These are phyloP conservation scores for Babyrousa celebensis DNA, from an alignment of 2,797 vertebrate species.

Conservation along the genomic window DNA sequence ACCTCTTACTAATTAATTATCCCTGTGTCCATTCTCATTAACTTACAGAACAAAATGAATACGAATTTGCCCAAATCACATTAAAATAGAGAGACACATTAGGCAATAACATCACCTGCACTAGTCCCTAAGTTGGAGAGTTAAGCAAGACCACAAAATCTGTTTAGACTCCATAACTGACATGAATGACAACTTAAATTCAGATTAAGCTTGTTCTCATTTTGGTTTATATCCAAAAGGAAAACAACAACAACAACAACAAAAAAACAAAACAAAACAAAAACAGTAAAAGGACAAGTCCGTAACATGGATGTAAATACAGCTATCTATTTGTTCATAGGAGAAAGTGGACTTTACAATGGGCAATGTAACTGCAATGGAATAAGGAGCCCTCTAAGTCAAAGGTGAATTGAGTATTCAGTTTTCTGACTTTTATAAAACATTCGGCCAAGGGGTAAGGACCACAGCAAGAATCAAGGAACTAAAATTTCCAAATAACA, in stretches of 20 bases:
- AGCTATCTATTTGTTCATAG: background rate
- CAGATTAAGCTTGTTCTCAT: background rate
- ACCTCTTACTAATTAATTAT: background rate
- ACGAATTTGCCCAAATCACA: background rate
- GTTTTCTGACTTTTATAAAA: background rate
- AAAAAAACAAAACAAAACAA: background rate
- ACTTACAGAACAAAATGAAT: background rate
- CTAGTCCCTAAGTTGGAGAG: background rate
- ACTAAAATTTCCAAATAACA: background rate
- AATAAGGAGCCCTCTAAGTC: background rate
- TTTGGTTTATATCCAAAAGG: background rate
- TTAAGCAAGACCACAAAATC: background rate
- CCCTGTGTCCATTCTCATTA: background rate
- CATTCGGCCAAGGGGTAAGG: background rate
- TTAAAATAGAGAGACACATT: slow-evolving; percentile 13
- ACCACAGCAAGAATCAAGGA: background rate
- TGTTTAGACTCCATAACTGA: background rate
- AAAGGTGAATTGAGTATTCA: background rate
- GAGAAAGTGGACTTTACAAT: background rate
- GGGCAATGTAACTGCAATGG: background rate
- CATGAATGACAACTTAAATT: background rate
- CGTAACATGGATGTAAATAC: background rate
- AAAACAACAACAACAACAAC: background rate
- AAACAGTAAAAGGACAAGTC: background rate
- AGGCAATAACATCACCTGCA: background rate